Base-by-base conservation (phyloP, 2,888 invertebrate species). In the Tetropium fuscum region DNA sequence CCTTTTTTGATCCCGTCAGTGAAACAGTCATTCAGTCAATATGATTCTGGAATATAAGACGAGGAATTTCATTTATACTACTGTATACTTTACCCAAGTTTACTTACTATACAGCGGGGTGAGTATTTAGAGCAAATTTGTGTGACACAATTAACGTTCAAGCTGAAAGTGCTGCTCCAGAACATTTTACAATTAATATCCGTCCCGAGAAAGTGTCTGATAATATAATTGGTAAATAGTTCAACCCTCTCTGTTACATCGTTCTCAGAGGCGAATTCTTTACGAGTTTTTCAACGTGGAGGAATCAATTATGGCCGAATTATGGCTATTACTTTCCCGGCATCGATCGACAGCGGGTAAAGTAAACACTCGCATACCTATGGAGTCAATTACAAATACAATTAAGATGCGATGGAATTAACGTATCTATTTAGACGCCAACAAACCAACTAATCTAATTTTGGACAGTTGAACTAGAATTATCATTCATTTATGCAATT, bases 371-470 rank as follows among this genome's bases (percentile, higher is more conserved):
- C 51, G 56, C 44, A 54, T 55, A 30, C 53, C 43, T 41, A 13
- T 30, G 43, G 54, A 59, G 40, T 62, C 62, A 51, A 65, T 65
- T 62, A 53, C 61, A 59, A 68, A 66, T 68, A 64, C 66, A 68
- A 69, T 68, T 68, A 65, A 69, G 60, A 59, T 53, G 54, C 57
- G 64, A 62, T 62, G 53, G 58, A 58, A 58, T 63, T 66, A 70
- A 70, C 63, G 69, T 64, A 67, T 64, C 55, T 64, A 67, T 64
- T 57, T 63, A 55, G 59, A 54, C 63, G 49, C 60, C 68, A 68
- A 68, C 67, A 63, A 63, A 65, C 60, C 60, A 56, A 45, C 41
- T 66, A 70, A 68, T 68, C 54, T 53, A 58, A 68, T 68, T 64
- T 55, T 51, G 44, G 49, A 60, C 56, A 43, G 60, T 64, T 58